Base-by-base conservation (phyloP, 2,797 vertebrate genomes). In the Pseudochromis fuscus region DNA sequence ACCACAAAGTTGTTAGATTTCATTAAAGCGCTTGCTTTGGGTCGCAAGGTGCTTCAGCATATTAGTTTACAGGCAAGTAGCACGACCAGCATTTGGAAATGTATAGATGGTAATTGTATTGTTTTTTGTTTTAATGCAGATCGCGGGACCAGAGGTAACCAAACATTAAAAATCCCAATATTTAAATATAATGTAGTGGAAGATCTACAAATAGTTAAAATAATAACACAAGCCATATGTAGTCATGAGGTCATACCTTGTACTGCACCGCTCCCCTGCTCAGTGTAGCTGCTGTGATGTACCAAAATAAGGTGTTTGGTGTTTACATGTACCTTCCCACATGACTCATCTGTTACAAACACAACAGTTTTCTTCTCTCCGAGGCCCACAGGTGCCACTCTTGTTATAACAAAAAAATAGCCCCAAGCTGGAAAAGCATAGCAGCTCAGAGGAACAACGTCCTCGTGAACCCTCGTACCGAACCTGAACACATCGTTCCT, bases 121-220 rank as follows among this genome's bases (percentile, higher is more conserved):
- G 11, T 58, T 76, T 56, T 68, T 72, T 31, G 70, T 77, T 59
- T 80, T 78, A 62, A 84, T 71, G 78, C 91, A 93, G 92, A 85
- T 91, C 86, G 4, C 75, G 90, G 89, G 72, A 88, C 1, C 67
- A 78, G 23, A 92, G 92, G 92, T 93, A 91, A 92, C 40, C n/a
- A 7, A 49, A 31, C 45, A 15, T 35, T 40, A 38, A 23, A 59
- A 58, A 12, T 2, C 16, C 19, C 28, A 19, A 5, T 9, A n/a
- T 62, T 46, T 48, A 27, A 27, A 48, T 61, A 23, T 46, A 40
- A 31, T 38, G 45, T 48, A 33, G 38, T 37, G 48, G 68, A n/a
- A 38, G 23, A 12, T 33, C 35, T 35, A 57, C 15, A 63, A 50
- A 59, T 13, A 63, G 25, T 55, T 19, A 7, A 38, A 50, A 16